A percentile compares a stretch with the other conserved stretches of the same genome.
Conservation (phyloP, 2,888 invertebrate genomes). For the Ganaspis brasiliensis region DNA sequence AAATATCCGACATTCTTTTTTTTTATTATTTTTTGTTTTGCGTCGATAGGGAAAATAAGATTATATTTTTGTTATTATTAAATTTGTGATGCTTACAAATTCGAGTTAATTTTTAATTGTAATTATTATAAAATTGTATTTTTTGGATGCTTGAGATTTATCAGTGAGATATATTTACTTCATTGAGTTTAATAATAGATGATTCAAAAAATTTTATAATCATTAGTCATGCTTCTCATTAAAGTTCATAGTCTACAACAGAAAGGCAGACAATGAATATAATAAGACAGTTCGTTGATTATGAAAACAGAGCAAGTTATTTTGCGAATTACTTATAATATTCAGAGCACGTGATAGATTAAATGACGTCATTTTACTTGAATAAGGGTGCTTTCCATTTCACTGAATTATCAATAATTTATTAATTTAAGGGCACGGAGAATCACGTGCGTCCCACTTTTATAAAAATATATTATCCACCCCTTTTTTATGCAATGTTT, state of each 20-base stretch:
- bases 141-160: neutral
- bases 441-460: no score
- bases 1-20: no score
- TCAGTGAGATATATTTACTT: constrained; percentile 1
- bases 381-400: neutral
- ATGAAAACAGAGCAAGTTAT: constrained; percentile 22
- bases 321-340: neutral
- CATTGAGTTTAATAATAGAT: constrained; percentile 15
- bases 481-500: no score
- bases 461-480: no score
- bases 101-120: neutral
- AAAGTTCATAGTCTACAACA: constrained; percentile 35
- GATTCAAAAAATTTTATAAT: constrained; percentile 23
- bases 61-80: neutral
- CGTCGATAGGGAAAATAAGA: no score
- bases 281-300: constrained; percentile 37
- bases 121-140: neutral
- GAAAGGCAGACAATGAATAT: constrained; percentile 30
- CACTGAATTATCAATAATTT: neutral
- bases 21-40: neutral
- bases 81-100: neutral
- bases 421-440: no score
- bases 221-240: constrained; percentile 20
- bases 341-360: neutral
- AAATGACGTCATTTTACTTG: neutral